Percentiles rank a stretch among this genome's conserved stretches.
phyloP scores from a whole-genome alignment of 1,140 invertebrate genomes.

The Brachionus angularis region DNA sequence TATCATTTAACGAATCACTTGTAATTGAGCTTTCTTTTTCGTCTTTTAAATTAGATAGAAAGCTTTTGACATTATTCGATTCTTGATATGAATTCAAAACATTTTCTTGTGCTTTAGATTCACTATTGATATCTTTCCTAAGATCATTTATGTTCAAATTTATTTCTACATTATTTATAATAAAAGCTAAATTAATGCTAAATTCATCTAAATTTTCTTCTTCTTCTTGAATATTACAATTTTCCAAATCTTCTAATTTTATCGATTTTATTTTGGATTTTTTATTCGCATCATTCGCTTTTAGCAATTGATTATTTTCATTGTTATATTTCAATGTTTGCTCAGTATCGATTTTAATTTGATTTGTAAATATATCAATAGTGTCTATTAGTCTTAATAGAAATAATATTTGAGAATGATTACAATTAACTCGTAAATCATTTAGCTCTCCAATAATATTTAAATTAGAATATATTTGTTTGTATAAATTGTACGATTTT shows the following conservation, averaged over 20 bases:
- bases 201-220: slow-evolving; percentile 3
- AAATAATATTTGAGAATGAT: slow-evolving; percentile 36
- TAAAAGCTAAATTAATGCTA: slow-evolving; percentile 9
- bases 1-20: neutral
- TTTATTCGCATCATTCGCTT: neutral
- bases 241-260: neutral
- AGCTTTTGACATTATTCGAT: neutral
- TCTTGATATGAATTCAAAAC: neutral
- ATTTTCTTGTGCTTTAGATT: neutral
- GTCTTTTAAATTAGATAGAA: neutral
- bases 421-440: neutral
- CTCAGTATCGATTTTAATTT: slow-evolving; percentile 39
- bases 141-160: slow-evolving; percentile 13
- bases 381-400: slow-evolving; percentile 13
- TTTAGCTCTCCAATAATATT: slow-evolving; percentile 13
- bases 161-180: slow-evolving; percentile 11
- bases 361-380: slow-evolving; percentile 6
- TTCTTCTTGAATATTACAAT: neutral
- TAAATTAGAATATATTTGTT: slow-evolving; percentile 34
- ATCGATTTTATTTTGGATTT: neutral
- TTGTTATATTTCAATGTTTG: slow-evolving; percentile 9
- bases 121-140: slow-evolving; percentile 9
- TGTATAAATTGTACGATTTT: neutral
- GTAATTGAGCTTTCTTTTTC: neutral
- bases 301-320: neutral